Percentiles rank a stretch among this genome's conserved stretches.
Conservation (phyloP, 1,140 invertebrate genomes). For the Cydia pomonella region DNA sequence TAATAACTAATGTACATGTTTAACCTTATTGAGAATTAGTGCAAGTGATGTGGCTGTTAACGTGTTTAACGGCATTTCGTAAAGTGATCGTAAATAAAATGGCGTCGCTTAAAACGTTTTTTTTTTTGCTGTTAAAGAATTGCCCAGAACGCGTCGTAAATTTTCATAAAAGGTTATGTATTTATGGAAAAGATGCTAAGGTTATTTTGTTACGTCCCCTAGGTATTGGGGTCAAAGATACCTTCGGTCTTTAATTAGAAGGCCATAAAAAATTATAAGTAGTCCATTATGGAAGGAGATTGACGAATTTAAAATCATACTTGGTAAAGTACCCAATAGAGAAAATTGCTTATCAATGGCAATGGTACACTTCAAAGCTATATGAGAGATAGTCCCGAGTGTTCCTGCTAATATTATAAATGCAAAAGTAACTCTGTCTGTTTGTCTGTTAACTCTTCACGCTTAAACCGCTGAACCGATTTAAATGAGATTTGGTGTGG, state of each 20-base stretch:
- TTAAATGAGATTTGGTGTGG: no score
- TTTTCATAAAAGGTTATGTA: constrained; percentile 49
- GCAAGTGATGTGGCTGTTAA: constrained; percentile 12
- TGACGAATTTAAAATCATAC: no score
- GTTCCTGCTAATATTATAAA: no score
- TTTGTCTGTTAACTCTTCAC: no score
- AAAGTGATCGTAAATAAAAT: constrained; percentile 60
- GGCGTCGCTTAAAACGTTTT: constrained; percentile 53
- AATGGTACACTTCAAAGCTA: no score
- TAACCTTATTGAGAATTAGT: not conserved
- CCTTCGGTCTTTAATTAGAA: not conserved
- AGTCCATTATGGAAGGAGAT: no score
- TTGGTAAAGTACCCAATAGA: no score
- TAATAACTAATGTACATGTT: not conserved
- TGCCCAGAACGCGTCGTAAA: constrained; percentile 49
- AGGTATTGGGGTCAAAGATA: not conserved
- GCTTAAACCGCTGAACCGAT: no score
- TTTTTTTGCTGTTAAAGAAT: constrained; percentile 49
- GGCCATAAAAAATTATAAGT: not conserved
- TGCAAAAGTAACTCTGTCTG: no score
- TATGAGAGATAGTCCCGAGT: no score
- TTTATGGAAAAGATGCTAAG: constrained; percentile 27
- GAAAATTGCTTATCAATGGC: no score
- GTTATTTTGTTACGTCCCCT: constrained; percentile 7
- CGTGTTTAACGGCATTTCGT: constrained; percentile 9